Evolutionary conservation across 2,113 vertebrate genomes (phyloP).

Genomic region (Perccottus glenii): DNA sequence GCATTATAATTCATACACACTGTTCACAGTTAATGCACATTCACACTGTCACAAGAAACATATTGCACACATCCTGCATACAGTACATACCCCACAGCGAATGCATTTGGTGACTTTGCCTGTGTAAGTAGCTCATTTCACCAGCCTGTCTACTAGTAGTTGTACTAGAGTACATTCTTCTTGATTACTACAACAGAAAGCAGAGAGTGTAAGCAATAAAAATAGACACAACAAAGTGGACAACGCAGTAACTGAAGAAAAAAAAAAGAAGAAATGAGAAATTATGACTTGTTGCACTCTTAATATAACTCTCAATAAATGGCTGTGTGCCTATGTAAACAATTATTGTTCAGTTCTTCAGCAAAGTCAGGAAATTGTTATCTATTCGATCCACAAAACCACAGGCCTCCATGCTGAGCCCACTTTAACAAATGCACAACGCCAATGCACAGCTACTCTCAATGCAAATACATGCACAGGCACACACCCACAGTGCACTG

Average conservation of each 20-base stretch:
- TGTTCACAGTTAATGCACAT: conserved; percentile 17
- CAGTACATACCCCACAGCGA: not conserved
- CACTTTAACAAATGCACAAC: conserved; percentile 27
- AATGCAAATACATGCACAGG: conserved; percentile 66
- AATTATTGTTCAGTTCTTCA: conserved; percentile 33
- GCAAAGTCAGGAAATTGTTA: conserved; percentile 6
- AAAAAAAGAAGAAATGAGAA: conserved; percentile 16
- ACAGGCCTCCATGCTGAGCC: conserved; percentile 3
- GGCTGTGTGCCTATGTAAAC: conserved; percentile 37
- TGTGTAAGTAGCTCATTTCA: conserved; percentile 62
- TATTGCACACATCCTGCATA: not conserved
- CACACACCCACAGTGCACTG: conserved; percentile 53
- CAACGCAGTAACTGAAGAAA: conserved; percentile 10
- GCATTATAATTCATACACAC: not conserved
- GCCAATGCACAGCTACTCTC: conserved; percentile 47
- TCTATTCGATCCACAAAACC: not conserved
- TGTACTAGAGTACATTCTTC: conserved; percentile 73
- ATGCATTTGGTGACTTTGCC: conserved; percentile 55
- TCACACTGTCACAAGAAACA: no score
- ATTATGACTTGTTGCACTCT: conserved; percentile 52
- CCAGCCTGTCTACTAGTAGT: conserved; percentile 63
- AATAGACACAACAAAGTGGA: conserved; percentile 23
- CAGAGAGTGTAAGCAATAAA: conserved; percentile 9
- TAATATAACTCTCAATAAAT: conserved; percentile 59
- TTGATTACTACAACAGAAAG: conserved; percentile 64